Evolutionary conservation across 2,113 vertebrate species (phyloP).

Genomic region (Chaetura pelagica): DNA sequence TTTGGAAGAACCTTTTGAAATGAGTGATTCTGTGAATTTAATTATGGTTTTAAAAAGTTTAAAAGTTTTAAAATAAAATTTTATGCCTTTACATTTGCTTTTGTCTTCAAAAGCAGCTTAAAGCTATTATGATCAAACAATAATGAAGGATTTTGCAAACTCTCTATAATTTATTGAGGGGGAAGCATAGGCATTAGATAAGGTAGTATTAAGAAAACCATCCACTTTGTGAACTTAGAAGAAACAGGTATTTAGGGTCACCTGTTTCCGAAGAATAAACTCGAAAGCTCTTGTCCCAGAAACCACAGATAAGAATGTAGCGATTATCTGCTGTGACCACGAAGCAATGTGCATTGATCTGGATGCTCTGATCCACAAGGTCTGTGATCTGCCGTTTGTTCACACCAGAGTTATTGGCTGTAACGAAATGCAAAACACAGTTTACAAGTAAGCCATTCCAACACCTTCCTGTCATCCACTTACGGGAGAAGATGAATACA

Average conservation of each 20-base stretch:
- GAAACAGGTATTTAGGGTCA: constrained; percentile 55
- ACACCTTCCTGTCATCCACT: constrained; percentile 44
- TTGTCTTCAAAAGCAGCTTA: neutral
- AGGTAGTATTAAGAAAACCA: neutral
- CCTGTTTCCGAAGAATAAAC: constrained; percentile 99
- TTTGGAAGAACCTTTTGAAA: neutral
- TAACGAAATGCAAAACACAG: constrained; percentile 48
- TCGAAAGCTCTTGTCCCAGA: constrained; percentile 99
- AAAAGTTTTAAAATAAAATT: too few relatives aligned
- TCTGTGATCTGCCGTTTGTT: constrained; percentile 99
- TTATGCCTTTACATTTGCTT: neutral
- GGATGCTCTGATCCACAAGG: constrained; percentile 98
- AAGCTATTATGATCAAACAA: neutral
- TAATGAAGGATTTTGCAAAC: neutral
- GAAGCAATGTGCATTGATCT: constrained; percentile 97
- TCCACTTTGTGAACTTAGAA: neutral
- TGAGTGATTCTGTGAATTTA: neutral
- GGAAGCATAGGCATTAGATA: neutral
- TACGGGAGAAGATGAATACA: constrained; percentile 49
- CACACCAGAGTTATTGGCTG: constrained; percentile 93
- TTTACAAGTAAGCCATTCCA: constrained; percentile 38
- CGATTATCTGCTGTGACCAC: constrained; percentile 99
- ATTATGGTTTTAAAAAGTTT: neutral
- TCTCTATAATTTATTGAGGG: neutral
- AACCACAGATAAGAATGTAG: constrained; percentile 97